Conservation (phyloP, 1,140 invertebrate species). For the Drosophila trapezifrons region DNA sequence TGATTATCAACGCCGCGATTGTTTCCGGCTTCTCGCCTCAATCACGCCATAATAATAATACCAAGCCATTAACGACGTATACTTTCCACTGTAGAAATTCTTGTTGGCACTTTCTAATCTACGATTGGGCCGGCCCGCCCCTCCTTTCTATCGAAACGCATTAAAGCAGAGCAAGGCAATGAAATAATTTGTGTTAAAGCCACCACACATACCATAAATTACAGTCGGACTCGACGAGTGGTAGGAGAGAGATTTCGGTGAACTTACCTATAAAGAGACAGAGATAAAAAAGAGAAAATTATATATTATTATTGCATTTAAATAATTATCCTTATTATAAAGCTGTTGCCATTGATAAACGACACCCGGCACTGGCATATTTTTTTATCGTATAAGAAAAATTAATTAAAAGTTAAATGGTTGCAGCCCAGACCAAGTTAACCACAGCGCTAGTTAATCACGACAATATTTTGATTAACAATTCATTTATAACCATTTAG, state of each 20-base stretch:
- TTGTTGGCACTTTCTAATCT: slow-evolving; percentile 49
- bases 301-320: slow-evolving; percentile 37
- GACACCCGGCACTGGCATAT: slow-evolving; percentile 9
- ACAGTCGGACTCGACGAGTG: slow-evolving; percentile 18
- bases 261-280: slow-evolving; percentile 68
- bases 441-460: slow-evolving; percentile 46
- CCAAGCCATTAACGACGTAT: slow-evolving; percentile 8
- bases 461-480: slow-evolving; percentile 62
- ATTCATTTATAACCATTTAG: slow-evolving; percentile 60
- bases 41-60: slow-evolving; percentile 26
- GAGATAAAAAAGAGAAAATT: slow-evolving; percentile 22
- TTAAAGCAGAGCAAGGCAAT: slow-evolving; percentile 19
- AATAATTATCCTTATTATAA: slow-evolving; percentile 16
- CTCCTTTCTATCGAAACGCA: slow-evolving; percentile 1
- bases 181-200: slow-evolving; percentile 25
- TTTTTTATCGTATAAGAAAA: slow-evolving; percentile 10
- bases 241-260: neutral
- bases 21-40: slow-evolving; percentile 39
- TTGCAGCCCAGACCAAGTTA: slow-evolving; percentile 30
- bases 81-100: slow-evolving; percentile 16
- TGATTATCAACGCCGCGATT: slow-evolving; percentile 36
- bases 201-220: slow-evolving; percentile 59
- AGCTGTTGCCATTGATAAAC: slow-evolving; percentile 26
- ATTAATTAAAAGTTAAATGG: slow-evolving; percentile 32
- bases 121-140: neutral